Evolutionary conservation across 2,113 vertebrate species (phyloP).

Genomic region (Phaetusa simplex): DNA sequence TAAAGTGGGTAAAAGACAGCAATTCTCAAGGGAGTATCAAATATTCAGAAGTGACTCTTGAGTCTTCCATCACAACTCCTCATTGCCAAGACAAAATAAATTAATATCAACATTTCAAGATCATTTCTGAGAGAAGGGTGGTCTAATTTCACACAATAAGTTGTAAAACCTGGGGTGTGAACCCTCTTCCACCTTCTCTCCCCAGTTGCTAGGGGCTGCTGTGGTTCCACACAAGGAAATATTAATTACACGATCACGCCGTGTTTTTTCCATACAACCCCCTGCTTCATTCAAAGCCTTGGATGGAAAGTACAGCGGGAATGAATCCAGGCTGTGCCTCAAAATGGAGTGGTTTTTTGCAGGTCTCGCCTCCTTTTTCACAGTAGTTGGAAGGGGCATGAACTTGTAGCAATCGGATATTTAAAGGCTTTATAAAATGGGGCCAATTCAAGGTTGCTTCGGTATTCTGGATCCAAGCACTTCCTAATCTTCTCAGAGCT

Average conservation of each 20-base stretch:
- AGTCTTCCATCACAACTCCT: neutral
- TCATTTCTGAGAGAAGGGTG: neutral
- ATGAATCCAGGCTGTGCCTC: slow-evolving; percentile 27
- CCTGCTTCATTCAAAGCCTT: neutral
- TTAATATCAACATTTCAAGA: neutral
- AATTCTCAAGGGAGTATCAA: neutral
- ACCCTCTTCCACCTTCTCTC: neutral
- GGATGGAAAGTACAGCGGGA: neutral
- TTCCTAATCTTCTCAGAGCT: slow-evolving; percentile 30
- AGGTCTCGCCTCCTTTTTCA: slow-evolving; percentile 33
- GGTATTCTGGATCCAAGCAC: slow-evolving; percentile 21
- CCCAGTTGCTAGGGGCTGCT: neutral
- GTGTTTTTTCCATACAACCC: neutral
- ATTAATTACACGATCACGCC: neutral
- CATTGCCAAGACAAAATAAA: neutral
- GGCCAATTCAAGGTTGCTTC: slow-evolving; percentile 11
- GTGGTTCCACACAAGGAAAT: neutral
- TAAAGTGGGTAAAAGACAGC: neutral
- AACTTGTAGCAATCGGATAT: slow-evolving; percentile 45
- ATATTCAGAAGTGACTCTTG: neutral
- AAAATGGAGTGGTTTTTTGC: neutral
- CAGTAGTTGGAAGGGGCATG: slow-evolving; percentile 59
- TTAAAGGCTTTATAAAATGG: slow-evolving; percentile 18
- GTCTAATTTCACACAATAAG: neutral
- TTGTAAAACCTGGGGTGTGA: neutral